phyloP scores from a whole-genome alignment of 2,888 invertebrate species.

The Galeruca laticollis region DNA sequence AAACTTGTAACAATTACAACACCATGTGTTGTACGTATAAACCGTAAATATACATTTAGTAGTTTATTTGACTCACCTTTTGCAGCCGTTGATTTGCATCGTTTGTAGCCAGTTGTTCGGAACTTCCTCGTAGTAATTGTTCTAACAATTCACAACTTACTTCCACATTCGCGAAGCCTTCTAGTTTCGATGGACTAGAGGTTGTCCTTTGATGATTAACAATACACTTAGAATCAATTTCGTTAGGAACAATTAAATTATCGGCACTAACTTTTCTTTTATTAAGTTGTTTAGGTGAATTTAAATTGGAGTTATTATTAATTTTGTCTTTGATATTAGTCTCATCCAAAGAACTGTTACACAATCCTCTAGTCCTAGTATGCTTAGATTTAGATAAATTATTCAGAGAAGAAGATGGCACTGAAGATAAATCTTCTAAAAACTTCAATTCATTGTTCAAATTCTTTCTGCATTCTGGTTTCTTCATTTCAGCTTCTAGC shows the following conservation, averaged over 20 bases:
- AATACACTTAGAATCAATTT: conserved; percentile 63
- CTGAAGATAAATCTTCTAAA: conserved; percentile 66
- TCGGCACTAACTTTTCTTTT: conserved; percentile 67
- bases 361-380: conserved; percentile 65
- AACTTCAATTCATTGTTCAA: conserved; percentile 72
- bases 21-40: conserved; percentile 1
- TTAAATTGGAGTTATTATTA: conserved; percentile 46
- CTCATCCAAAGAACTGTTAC: conserved; percentile 71
- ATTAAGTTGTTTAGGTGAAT: conserved; percentile 52
- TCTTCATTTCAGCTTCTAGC: conserved; percentile 85
- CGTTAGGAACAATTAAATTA: conserved; percentile 54
- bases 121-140: conserved; percentile 82
- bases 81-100: conserved; percentile 60
- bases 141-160: conserved; percentile 79
- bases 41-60: not conserved
- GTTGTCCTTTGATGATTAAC: conserved; percentile 81
- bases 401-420: conserved; percentile 45
- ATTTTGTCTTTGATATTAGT: conserved; percentile 45
- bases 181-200: conserved; percentile 83
- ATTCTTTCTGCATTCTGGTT: conserved; percentile 71
- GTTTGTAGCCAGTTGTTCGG: conserved; percentile 79
- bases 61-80: conserved; percentile 58
- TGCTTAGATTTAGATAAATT: conserved; percentile 57
- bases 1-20: not conserved
- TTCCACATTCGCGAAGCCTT: conserved; percentile 69